These are phyloP conservation scores for Trematomus bernacchii DNA, from an alignment of 2,797 vertebrate species.

Conservation along the genomic window DNA sequence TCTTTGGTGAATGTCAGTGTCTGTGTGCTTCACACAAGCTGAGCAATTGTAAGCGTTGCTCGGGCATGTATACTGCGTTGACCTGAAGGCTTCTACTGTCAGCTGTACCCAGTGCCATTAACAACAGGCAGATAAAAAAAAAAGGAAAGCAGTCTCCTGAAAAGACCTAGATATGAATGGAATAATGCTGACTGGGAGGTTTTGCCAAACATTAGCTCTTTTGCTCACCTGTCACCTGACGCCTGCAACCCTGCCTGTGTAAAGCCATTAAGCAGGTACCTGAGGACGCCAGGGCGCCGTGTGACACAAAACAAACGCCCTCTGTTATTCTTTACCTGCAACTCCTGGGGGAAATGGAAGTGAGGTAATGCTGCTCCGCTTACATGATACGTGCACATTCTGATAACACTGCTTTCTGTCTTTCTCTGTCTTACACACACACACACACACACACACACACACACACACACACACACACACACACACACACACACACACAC, in stretches of 20 bases:
- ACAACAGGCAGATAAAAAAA: slow-evolving; percentile 22
- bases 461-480: too few species aligned
- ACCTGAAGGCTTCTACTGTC: slow-evolving; percentile 48
- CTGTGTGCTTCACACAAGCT: slow-evolving; percentile 9
- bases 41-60: slow-evolving; percentile 1
- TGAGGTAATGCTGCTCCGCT: slow-evolving; percentile 81
- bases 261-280: slow-evolving; percentile 65
- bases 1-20: slow-evolving; percentile 6
- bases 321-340: slow-evolving; percentile 70
- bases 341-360: slow-evolving; percentile 53
- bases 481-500: too few species aligned
- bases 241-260: slow-evolving; percentile 55
- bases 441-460: slow-evolving; percentile 4
- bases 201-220: slow-evolving; percentile 66
- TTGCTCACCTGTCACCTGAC: slow-evolving; percentile 71
- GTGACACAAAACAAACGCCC: slow-evolving; percentile 71
- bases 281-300: slow-evolving; percentile 53
- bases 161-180: slow-evolving; percentile 59
- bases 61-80: slow-evolving; percentile 12
- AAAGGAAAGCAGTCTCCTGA: slow-evolving; percentile 31
- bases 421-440: not conserved
- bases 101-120: slow-evolving; percentile 36
- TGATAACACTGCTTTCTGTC: slow-evolving; percentile 19
- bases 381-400: slow-evolving; percentile 47
- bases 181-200: slow-evolving; percentile 65